Conservation (phyloP, 2,888 invertebrate species). For the Argynnis bischoffii region DNA sequence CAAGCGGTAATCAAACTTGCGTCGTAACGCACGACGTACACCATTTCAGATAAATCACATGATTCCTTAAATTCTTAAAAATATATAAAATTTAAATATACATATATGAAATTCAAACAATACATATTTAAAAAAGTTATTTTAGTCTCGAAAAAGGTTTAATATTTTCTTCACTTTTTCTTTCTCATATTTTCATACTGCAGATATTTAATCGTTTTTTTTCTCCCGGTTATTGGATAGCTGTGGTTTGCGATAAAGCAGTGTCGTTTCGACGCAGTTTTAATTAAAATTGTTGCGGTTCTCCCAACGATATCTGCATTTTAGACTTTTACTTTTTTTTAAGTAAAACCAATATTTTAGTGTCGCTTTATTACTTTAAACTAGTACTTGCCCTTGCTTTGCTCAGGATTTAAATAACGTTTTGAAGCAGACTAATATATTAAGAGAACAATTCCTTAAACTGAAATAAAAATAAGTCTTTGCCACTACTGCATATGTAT, state of each 20-base stretch:
- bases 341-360: slow-evolving; percentile 18
- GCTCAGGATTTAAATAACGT: too few species aligned
- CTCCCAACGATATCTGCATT: slow-evolving; percentile 28
- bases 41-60: too few species aligned
- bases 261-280: slow-evolving; percentile 35
- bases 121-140: too few species aligned
- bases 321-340: slow-evolving; percentile 19
- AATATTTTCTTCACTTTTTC: slow-evolving; percentile 13
- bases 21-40: too few species aligned
- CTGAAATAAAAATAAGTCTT: too few species aligned
- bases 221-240: slow-evolving; percentile 29
- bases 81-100: too few species aligned
- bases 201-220: slow-evolving; percentile 20
- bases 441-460: too few species aligned
- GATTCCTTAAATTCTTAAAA: too few species aligned
- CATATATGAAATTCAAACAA: neutral
- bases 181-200: slow-evolving; percentile 14
- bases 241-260: slow-evolving; percentile 23
- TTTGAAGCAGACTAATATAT: too few species aligned
- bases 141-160: neutral
- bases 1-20: too few species aligned
- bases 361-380: slow-evolving; percentile 1
- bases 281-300: slow-evolving; percentile 35
- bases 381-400: neutral
- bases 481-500: too few species aligned